These are phyloP conservation scores for Cyclura pinguis DNA, from an alignment of 2,797 vertebrate genomes.

Conservation along the genomic window DNA sequence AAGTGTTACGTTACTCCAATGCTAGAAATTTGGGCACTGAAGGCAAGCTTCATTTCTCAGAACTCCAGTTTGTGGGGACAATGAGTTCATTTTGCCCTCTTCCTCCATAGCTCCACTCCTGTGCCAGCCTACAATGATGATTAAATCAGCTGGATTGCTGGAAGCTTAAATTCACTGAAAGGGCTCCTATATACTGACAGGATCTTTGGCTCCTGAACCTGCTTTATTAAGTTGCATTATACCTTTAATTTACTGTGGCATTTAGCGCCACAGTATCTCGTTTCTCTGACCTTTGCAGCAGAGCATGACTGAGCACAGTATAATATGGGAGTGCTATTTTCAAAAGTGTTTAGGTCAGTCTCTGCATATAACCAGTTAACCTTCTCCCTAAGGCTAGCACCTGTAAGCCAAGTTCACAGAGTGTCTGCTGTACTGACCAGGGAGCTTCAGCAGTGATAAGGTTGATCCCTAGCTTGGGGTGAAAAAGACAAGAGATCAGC, in stretches of 20 bases:
- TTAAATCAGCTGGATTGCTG: too few species aligned
- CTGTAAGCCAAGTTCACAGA: neutral
- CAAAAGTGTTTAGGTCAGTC: conserved; percentile 6
- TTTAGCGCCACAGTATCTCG: conserved; percentile 14
- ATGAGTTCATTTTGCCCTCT: too few species aligned
- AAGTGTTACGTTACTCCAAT: too few species aligned
- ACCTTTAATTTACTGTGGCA: conserved; percentile 19
- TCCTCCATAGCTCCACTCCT: too few species aligned
- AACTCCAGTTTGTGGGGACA: too few species aligned
- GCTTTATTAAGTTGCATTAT: neutral
- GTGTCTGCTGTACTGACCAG: neutral
- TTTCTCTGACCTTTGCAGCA: conserved; percentile 12
- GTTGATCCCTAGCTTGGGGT: neutral
- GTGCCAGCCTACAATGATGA: too few species aligned
- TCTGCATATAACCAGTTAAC: neutral
- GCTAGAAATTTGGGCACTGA: too few species aligned
- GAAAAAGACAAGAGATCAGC: neutral
- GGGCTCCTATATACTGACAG: too few species aligned
- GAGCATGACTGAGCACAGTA: neutral
- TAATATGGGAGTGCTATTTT: neutral
- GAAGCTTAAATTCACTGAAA: too few species aligned
- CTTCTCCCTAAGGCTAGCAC: neutral
- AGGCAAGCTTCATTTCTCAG: too few species aligned
- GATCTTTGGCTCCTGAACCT: too few species aligned
- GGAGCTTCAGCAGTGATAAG: neutral